Evolutionary conservation across 2,113 vertebrate species (phyloP), one percentile per base, ranked within the genome.

Genomic region (Cisticola juncidis): DNA sequence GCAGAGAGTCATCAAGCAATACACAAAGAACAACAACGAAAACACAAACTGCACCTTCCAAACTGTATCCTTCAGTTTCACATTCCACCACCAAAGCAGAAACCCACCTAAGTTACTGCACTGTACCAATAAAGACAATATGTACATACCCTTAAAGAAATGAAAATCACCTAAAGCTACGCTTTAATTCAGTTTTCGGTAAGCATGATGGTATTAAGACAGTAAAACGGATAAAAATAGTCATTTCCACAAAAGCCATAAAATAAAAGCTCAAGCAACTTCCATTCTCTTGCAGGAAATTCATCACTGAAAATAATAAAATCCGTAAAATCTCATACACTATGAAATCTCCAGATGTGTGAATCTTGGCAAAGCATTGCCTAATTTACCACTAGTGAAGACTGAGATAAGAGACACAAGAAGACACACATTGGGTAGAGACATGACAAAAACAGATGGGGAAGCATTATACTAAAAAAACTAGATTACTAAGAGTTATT

Each of bases 301-400:
- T 48, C 57, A 93, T 50, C 58, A 61, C 0, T 57, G 17, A 85
- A 83, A 68, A 65, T 18, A 82, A 68, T 51, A 12, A 90, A 88
- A 90, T 57, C 28, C 40, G 12, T 51, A 51, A 76, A 70, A 40
- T 50, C 42, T 82, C 53, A 56, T 14, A 20, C 15, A 23, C 40
- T 33, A 44, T 1, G 0, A 74, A 69, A 54, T 36, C 28, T 47
- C 48, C n/a, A 28, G 50, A 2, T 20, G 38, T 0, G 3, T 6
- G 13, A 66, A 70, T 31, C 22, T 53, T 70, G 60, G 51, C 42
- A 84, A 89, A 84, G 36, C 36, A n/a, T 11, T 47, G 57, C 38
- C 48, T 25, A 70, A 90, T 56, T 33, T 87, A 33, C 73, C 31
- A 48, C 24, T 51, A 24, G 10, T 5, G 23, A 78, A 81, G 50